Conservation (phyloP, 1,140 invertebrate genomes). For the Meloidogyne floridensis region DNA sequence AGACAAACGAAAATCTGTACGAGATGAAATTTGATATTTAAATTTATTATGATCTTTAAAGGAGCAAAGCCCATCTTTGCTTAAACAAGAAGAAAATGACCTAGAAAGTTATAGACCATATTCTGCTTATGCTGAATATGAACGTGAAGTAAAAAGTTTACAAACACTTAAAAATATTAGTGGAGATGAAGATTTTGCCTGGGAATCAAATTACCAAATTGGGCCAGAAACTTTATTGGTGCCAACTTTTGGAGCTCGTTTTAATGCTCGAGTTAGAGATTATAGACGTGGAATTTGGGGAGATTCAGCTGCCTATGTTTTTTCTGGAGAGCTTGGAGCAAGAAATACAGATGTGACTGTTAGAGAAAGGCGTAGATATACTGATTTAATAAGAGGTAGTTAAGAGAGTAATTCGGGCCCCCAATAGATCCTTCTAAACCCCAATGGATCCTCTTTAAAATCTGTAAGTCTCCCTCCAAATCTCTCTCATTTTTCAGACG, state of each 20-base stretch:
- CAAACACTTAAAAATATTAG: conserved; percentile 11
- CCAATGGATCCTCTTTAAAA: no score
- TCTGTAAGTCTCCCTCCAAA: no score
- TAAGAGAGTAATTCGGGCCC: not conserved
- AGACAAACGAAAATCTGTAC: not conserved
- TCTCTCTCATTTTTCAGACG: conserved; percentile 29
- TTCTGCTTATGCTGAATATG: conserved; percentile 20
- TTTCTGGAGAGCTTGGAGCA: conserved; percentile 54
- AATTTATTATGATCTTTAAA: not conserved
- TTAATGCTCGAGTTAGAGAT: conserved; percentile 70
- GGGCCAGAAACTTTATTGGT: conserved; percentile 92
- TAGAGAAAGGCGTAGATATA: conserved; percentile 57
- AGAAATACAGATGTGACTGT: conserved; percentile 63
- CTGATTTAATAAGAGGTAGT: conserved; percentile 53
- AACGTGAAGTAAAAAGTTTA: conserved; percentile 19
- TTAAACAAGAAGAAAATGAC: conserved; percentile 15
- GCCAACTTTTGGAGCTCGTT: conserved; percentile 85
- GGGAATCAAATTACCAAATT: conserved; percentile 73
- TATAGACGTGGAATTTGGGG: conserved; percentile 62
- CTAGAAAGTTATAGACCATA: conserved; percentile 64
- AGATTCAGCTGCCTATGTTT: conserved; percentile 60
- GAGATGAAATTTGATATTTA: not conserved
- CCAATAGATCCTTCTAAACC: no score
- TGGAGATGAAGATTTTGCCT: conserved; percentile 57
- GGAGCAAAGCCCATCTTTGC: not conserved